Evolutionary conservation across 1,140 invertebrate genomes (phyloP).

Genomic region (Nautilus pompilius): DNA sequence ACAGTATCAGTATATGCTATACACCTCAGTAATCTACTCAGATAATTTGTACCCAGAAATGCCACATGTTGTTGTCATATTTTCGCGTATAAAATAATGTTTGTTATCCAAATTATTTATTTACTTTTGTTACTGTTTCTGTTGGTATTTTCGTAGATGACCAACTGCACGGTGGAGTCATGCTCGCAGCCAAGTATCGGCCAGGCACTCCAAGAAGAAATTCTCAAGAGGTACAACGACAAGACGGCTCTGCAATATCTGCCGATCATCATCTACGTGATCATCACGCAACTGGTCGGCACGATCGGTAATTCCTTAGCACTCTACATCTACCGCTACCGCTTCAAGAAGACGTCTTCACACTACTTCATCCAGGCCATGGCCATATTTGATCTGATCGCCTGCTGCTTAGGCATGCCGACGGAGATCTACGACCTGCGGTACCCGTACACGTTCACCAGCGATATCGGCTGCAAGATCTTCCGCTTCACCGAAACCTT

Average conservation of each 20-base stretch:
- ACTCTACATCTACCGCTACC: constrained; percentile 29
- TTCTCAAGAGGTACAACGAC: constrained; percentile 15
- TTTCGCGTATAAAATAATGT: too few relatives aligned
- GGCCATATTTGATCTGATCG: constrained; percentile 38
- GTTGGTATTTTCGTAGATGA: background rate
- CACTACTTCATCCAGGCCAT: constrained; percentile 42
- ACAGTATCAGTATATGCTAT: too few relatives aligned
- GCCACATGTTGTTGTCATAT: too few relatives aligned
- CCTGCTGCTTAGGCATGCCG: constrained; percentile 35
- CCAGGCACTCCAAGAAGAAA: background rate
- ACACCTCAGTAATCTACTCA: too few relatives aligned
- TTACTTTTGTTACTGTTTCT: too few relatives aligned
- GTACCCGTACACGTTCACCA: constrained; percentile 37
- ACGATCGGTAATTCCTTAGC: constrained; percentile 33
- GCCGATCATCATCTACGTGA: constrained; percentile 30
- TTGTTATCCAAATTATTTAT: too few relatives aligned
- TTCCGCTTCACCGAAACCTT: constrained; percentile 26
- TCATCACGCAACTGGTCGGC: constrained; percentile 29
- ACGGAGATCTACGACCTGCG: constrained; percentile 34
- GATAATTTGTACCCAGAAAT: too few relatives aligned
- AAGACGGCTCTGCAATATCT: constrained; percentile 24
- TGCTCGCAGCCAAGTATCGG: too few relatives aligned
- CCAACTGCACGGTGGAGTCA: background rate
- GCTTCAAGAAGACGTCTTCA: constrained; percentile 33
- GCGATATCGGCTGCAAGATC: constrained; percentile 15